phyloP scores from a whole-genome alignment of 2,888 invertebrate genomes.

The Microplitis manilae region DNA sequence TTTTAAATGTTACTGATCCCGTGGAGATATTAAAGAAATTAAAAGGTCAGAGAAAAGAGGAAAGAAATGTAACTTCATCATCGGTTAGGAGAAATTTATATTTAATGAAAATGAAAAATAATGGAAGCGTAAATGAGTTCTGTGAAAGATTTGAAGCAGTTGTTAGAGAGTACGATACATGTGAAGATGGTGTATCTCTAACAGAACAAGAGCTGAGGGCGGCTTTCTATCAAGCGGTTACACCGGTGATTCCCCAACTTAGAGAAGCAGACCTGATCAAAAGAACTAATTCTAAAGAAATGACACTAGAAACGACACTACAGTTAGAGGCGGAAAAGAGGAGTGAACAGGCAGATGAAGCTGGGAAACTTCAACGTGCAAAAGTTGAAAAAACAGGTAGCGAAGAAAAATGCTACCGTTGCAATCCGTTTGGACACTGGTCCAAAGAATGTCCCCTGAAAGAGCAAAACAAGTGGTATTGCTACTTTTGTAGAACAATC shows the following conservation, averaged over 20 bases:
- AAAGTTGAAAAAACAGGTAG: not conserved
- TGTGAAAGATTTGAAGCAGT: constrained; percentile 32
- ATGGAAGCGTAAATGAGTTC: constrained; percentile 5
- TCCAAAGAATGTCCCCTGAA: constrained; percentile 24
- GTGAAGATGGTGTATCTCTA: not conserved
- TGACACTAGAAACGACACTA: constrained; percentile 25
- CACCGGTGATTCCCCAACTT: constrained; percentile 37
- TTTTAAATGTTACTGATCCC: not conserved
- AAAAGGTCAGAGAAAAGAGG: constrained; percentile 13
- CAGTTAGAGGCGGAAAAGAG: constrained; percentile 33
- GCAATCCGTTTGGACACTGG: constrained; percentile 21
- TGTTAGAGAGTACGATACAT: not conserved
- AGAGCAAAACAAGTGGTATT: too few relatives aligned
- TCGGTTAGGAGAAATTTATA: constrained; percentile 44
- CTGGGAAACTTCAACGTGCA: not conserved
- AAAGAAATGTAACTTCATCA: constrained; percentile 42
- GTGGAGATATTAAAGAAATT: constrained; percentile 5
- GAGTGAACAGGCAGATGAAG: not conserved
- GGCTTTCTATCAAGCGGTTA: constrained; percentile 48
- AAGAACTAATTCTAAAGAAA: constrained; percentile 17
- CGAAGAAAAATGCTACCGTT: not conserved
- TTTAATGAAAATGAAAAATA: constrained; percentile 29
- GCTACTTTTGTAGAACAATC: constrained; percentile 28
- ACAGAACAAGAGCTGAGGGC: constrained; percentile 40
- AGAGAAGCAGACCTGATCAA: constrained; percentile 20